phyloP scores from a whole-genome alignment of 2,797 vertebrate species.

The Echiichthys vipera region DNA sequence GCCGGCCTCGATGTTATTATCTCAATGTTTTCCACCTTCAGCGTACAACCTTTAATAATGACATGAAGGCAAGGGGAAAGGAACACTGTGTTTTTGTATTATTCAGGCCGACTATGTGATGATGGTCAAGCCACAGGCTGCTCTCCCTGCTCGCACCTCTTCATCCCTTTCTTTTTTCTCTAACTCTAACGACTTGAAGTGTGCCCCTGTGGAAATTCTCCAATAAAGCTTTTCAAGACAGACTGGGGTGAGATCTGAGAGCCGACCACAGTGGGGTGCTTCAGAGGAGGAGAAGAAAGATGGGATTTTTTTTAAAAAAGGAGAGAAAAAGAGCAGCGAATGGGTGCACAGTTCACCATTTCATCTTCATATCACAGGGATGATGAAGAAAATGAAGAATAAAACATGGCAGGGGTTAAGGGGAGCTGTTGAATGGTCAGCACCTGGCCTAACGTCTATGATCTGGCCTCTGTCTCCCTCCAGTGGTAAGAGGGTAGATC shows the following conservation, averaged over 20 bases:
- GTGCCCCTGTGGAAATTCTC: constrained; percentile 43
- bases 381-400: constrained; percentile 10
- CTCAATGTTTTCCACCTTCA: constrained; percentile 47
- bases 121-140: constrained; percentile 18
- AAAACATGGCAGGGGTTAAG: constrained; percentile 24
- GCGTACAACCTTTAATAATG: constrained; percentile 35
- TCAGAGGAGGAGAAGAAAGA: constrained; percentile 24
- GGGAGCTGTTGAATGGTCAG: neutral
- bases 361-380: constrained; percentile 42
- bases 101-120: constrained; percentile 24
- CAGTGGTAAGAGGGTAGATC: constrained; percentile 32
- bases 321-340: constrained; percentile 1
- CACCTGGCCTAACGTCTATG: neutral
- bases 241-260: constrained; percentile 44
- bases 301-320: constrained; percentile 5
- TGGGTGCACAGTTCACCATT: constrained; percentile 21
- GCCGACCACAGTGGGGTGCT: neutral
- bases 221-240: constrained; percentile 39
- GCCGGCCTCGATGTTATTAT: constrained; percentile 46
- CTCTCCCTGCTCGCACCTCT: constrained; percentile 13
- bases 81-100: constrained; percentile 13
- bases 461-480: constrained; percentile 71
- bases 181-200: constrained; percentile 28
- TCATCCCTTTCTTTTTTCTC: constrained; percentile 51
- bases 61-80: constrained; percentile 25